These are phyloP conservation scores for Eulemur macaco DNA, from an alignment of 2,113 vertebrate genomes.

Conservation along the genomic window DNA sequence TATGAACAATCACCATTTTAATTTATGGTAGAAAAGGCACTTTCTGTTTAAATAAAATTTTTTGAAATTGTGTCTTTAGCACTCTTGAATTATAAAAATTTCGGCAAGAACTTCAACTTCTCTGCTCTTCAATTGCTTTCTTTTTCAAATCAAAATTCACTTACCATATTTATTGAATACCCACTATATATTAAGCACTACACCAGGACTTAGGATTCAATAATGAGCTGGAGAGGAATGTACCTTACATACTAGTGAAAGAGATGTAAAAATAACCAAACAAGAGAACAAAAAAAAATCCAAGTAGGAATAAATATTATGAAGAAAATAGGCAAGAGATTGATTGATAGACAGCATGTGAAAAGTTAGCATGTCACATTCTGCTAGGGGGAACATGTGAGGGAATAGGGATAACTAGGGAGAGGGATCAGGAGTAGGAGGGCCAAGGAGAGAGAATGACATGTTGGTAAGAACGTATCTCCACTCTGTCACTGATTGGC, in stretches of 20 bases:
- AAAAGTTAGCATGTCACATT: not conserved
- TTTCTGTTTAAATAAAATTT: not conserved
- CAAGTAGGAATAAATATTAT: not conserved
- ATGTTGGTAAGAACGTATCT: not conserved
- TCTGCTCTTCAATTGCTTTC: not conserved
- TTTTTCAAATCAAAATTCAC: not conserved
- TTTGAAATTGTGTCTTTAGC: not conserved
- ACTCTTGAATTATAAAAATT: not conserved
- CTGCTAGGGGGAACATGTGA: not conserved
- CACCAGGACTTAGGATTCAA: not conserved
- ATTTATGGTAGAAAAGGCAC: not conserved
- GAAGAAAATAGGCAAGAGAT: not conserved
- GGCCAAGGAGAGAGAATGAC: not conserved
- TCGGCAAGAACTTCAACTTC: not conserved
- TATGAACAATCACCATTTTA: not conserved
- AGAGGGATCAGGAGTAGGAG: not conserved
- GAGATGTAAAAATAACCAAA: not conserved
- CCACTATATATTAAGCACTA: not conserved
- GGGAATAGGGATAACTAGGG: not conserved
- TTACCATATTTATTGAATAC: not conserved
- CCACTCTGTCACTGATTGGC: not conserved
- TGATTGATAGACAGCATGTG: not conserved
- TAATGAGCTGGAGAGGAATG: not conserved
- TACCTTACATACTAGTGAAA: not conserved
- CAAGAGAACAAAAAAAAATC: not conserved